phyloP scores from a whole-genome alignment of 2,113 vertebrate genomes.

The Prunella himalayana region DNA sequence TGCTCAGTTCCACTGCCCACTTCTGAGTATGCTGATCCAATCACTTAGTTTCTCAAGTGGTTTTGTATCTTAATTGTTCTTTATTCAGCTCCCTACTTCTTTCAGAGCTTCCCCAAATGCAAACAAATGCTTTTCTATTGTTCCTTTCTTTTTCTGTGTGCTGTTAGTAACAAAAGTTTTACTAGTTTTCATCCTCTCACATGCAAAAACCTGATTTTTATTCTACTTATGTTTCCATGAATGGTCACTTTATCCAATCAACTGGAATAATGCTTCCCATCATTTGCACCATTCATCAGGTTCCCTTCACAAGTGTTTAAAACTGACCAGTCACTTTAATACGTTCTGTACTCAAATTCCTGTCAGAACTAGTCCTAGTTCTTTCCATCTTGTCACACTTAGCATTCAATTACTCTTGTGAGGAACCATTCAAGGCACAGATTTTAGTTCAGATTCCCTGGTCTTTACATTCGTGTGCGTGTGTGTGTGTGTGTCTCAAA shows the following conservation, averaged over 20 bases:
- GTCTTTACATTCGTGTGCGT: neutral
- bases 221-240: neutral
- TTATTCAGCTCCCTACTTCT: neutral
- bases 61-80: neutral
- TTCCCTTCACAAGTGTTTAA: neutral
- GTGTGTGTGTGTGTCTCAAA: neutral
- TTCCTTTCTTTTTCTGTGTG: neutral
- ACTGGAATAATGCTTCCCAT: neutral
- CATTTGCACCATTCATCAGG: neutral
- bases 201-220: neutral
- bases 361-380: neutral
- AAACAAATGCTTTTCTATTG: neutral
- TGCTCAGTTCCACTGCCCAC: neutral
- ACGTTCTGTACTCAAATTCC: neutral
- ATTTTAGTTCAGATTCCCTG: neutral
- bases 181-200: neutral
- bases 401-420: neutral
- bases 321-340: neutral
- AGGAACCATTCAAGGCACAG: neutral
- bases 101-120: neutral
- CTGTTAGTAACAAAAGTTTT: neutral
- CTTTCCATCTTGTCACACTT: neutral
- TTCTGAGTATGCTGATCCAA: neutral
- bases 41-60: neutral
- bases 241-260: neutral